Evolutionary conservation across 2,797 vertebrate species (phyloP), one percentile per base, ranked within the genome.

Genomic region (Huso huso): DNA sequence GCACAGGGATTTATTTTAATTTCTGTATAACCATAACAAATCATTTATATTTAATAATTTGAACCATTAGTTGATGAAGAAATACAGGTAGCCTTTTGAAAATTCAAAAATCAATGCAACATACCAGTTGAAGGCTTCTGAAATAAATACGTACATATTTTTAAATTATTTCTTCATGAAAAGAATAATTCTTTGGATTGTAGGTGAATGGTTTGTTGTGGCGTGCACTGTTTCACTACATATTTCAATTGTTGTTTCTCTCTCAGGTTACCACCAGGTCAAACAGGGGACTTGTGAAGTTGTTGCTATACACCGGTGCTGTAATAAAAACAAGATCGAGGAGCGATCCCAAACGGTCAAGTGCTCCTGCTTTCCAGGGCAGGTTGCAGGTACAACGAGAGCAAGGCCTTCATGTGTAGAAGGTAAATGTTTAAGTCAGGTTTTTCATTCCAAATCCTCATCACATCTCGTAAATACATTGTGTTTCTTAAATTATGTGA

Each of bases 261-360:
- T 59, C 6, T 53, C 68, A 96, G 95, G 89, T 61, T 86, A 89
- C 65, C 85, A 88, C 65, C 86, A 93, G 63, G 91, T 95, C 72
- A 93, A 90, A 78, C 93, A 94, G 49, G 96, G 95, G 48, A 95
- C 93, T 0, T 99, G 96, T 57, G 95, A 98, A 74, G 94, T 99
- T 49, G 93, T 98, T 3, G 93, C 92, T 0, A 88, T 94, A 68
- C 95, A 93, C 78, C 92, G 94, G 1, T 98, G 96, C 86, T 99
- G 95, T 88, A 99, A 98, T 75, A 97, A 90, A 86, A 96, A 96
- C 84, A 91, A 91, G 58, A 95, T 98, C 63, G 95, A 99, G 76
- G 95, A 98, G 73, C 88, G 93, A 11, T 98, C 95, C 0, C 95
- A 98, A 69, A 99, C 95, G 0, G 94, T 97, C 75, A 99, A 95